Evolutionary conservation across 2,113 vertebrate species (phyloP).

Genomic region (Archocentrus centrarchus): DNA sequence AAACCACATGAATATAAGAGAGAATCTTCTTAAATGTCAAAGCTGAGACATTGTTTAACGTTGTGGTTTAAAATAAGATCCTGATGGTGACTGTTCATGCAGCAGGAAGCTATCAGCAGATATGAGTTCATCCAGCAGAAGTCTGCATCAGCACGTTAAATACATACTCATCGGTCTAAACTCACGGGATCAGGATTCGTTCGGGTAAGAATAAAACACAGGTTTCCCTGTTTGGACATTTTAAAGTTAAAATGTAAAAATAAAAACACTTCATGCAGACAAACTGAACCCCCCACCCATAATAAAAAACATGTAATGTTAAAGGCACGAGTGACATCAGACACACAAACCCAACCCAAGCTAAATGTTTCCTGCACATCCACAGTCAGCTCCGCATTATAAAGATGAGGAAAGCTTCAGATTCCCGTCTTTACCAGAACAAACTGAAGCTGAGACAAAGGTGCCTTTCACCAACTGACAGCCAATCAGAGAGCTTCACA

Average conservation of each 20-base stretch:
- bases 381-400: background rate
- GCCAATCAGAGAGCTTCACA: slow-evolving; percentile 4
- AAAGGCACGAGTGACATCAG: slow-evolving; percentile 8
- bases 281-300: slow-evolving; percentile 5
- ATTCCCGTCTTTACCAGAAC: background rate
- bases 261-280: background rate
- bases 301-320: background rate
- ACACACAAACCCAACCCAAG: background rate
- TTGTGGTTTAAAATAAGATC: slow-evolving; percentile 10
- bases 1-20: background rate
- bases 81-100: background rate
- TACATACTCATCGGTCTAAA: background rate
- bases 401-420: background rate
- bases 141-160: background rate
- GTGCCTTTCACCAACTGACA: slow-evolving; percentile 8
- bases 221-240: background rate
- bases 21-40: slow-evolving; percentile 7
- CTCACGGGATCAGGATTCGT: background rate
- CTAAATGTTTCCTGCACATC: background rate
- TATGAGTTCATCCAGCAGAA: background rate
- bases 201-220: background rate
- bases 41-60: slow-evolving; percentile 4
- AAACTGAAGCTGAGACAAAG: background rate
- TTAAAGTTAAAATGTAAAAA: background rate
- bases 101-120: background rate